Evolutionary conservation across 2,888 invertebrate species (phyloP).

Genomic region (Candidula unifasciata): DNA sequence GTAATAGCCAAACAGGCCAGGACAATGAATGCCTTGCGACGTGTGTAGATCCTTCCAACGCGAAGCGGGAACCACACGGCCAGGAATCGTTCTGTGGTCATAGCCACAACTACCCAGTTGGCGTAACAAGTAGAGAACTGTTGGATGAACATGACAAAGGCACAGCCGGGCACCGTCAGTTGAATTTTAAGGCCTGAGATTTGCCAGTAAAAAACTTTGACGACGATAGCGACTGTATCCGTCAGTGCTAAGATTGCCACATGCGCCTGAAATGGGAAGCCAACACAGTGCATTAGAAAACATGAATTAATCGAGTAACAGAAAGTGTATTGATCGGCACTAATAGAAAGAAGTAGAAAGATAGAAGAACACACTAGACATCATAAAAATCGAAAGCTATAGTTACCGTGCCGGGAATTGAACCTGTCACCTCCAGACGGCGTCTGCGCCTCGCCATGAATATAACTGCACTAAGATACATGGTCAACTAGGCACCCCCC

Average conservation of each 20-base stretch:
- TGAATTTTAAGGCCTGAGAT: background rate
- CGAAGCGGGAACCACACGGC: slow-evolving; percentile 72
- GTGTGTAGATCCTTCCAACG: slow-evolving; percentile 59
- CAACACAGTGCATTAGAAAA: no score
- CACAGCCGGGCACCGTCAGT: slow-evolving; percentile 57
- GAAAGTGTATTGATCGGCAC: no score
- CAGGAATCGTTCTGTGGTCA: slow-evolving; percentile 71
- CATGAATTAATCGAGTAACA: no score
- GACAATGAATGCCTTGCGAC: slow-evolving; percentile 54
- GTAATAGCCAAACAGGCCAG: slow-evolving; percentile 57
- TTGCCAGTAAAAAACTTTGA: slow-evolving; percentile 19
- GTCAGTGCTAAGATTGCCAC: slow-evolving; percentile 45
- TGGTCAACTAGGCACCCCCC: no score
- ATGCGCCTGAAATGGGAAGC: slow-evolving; percentile 40
- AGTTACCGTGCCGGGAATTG: no score
- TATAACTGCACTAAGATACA: no score
- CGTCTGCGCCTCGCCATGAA: no score
- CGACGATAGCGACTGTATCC: slow-evolving; percentile 42
- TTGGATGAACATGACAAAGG: slow-evolving; percentile 63
- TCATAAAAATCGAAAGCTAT: no score
- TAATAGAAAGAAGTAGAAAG: no score
- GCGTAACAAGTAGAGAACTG: slow-evolving; percentile 66
- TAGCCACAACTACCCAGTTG: slow-evolving; percentile 72
- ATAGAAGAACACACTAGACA: no score
- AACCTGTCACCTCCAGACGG: no score